These are phyloP conservation scores for Channa maculata DNA, from an alignment of 2,113 vertebrate species.

Conservation along the genomic window DNA sequence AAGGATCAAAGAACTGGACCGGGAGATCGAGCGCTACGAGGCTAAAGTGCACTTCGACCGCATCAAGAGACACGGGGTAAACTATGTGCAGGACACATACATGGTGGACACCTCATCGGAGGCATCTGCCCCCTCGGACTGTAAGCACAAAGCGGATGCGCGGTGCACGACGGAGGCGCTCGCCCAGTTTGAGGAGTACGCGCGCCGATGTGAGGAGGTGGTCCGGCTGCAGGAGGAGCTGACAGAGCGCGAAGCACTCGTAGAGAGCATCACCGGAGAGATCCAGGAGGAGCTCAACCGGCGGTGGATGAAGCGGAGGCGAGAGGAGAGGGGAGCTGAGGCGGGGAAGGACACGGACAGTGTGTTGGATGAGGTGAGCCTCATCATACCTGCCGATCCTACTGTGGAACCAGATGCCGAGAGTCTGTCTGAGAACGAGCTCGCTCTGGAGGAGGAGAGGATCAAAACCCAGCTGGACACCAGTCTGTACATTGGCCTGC, in stretches of 20 bases:
- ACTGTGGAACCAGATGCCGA: slow-evolving; percentile 46
- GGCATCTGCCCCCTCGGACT: slow-evolving; percentile 22
- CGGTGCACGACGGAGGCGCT: slow-evolving; percentile 63
- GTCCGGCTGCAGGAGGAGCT: slow-evolving; percentile 90
- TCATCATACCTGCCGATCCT: slow-evolving; percentile 11
- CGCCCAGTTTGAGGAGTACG: slow-evolving; percentile 86
- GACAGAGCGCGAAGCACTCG: slow-evolving; percentile 88
- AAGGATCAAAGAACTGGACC: slow-evolving; percentile 91
- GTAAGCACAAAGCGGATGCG: slow-evolving; percentile 43
- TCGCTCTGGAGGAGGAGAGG: slow-evolving; percentile 87
- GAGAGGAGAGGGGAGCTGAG: slow-evolving; percentile 78
- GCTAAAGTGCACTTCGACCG: slow-evolving; percentile 92
- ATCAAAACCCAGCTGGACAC: slow-evolving; percentile 93
- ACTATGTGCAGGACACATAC: slow-evolving; percentile 98
- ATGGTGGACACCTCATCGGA: slow-evolving; percentile 83
- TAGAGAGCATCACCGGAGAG: slow-evolving; percentile 89
- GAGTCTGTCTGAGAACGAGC: slow-evolving; percentile 78
- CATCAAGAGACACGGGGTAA: slow-evolving; percentile 90
- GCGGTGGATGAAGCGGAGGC: slow-evolving; percentile 91
- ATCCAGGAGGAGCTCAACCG: slow-evolving; percentile 95
- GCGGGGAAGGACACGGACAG: slow-evolving; percentile 73
- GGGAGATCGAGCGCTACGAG: slow-evolving; percentile 93
- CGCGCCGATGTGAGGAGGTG: slow-evolving; percentile 86
- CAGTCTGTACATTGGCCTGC: slow-evolving; percentile 93
- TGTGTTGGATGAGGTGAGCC: slow-evolving; percentile 54